Percentiles rank a stretch among this genome's conserved stretches.
phyloP scores from a whole-genome alignment of 2,113 vertebrate species.

The Narcine bancroftii region DNA sequence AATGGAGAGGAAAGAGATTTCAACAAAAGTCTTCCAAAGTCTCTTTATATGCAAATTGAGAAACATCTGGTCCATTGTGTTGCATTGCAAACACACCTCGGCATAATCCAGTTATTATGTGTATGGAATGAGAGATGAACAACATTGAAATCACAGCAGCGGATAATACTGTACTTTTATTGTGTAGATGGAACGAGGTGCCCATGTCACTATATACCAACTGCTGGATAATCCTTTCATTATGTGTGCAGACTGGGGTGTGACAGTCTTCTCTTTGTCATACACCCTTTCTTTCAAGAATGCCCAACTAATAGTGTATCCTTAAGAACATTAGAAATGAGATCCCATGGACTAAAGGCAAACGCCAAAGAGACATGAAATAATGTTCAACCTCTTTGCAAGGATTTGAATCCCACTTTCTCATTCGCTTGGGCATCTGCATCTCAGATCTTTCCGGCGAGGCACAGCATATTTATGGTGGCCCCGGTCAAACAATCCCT shows the following conservation, averaged over 20 bases:
- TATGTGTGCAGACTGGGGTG: neutral
- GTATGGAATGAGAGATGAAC: slow-evolving; percentile 6
- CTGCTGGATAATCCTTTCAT: slow-evolving; percentile 7
- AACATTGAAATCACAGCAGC: neutral
- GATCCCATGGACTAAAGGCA: neutral
- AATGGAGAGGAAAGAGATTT: neutral
- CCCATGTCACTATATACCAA: neutral
- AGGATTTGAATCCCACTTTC: neutral
- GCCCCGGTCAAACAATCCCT: too few species aligned
- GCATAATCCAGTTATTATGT: slow-evolving; percentile 28
- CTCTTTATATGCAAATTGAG: slow-evolving; percentile 34
- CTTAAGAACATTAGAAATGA: slow-evolving; percentile 9
- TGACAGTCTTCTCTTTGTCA: neutral
- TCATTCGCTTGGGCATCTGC: neutral
- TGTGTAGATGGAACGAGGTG: slow-evolving; percentile 20
- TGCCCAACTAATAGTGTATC: neutral
- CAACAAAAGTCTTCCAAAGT: neutral
- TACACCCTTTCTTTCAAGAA: neutral
- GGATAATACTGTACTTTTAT: slow-evolving; percentile 23
- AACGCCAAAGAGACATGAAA: neutral
- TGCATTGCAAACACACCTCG: neutral
- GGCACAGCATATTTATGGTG: neutral
- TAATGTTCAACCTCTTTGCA: neutral
- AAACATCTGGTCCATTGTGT: slow-evolving; percentile 31
- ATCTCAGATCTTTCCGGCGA: neutral